Percentiles rank a stretch among this genome's conserved stretches.
Evolutionary conservation across 2,888 invertebrate species (phyloP).

Genomic region (Acutogordius australiensis): DNA sequence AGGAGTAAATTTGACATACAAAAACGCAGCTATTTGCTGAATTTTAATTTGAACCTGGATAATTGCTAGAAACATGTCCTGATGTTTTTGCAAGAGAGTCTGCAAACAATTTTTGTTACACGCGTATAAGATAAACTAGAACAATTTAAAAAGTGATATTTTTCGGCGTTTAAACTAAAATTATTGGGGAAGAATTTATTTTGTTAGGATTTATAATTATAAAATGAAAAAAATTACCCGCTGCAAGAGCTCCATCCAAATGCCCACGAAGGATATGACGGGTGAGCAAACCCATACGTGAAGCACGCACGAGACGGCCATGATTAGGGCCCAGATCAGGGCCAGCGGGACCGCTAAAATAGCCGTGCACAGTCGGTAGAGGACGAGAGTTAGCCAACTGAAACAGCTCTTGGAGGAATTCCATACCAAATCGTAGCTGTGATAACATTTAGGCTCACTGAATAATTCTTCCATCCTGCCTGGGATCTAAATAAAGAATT

Average conservation of each 20-base stretch:
- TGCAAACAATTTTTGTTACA: no score
- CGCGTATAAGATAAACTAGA: no score
- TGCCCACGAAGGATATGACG: neutral
- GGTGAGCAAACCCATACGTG: neutral
- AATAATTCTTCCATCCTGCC: slow-evolving; percentile 1
- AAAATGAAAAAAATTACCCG: neutral
- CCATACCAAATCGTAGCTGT: slow-evolving; percentile 8
- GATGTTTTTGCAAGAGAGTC: no score
- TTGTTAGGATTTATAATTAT: neutral
- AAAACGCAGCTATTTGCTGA: no score
- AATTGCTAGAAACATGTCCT: no score
- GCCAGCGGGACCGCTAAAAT: neutral
- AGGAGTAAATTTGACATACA: no score
- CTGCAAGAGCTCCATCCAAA: slow-evolving; percentile 1
- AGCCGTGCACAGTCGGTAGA: neutral
- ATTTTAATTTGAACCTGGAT: no score
- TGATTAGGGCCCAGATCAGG: neutral
- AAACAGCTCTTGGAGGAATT: neutral
- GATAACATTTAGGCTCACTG: neutral
- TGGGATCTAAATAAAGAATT: neutral
- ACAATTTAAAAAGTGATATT: no score
- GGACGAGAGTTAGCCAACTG: neutral
- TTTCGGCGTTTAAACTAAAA: no score
- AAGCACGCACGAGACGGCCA: neutral
- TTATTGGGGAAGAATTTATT: no score